Evolutionary conservation across 2,113 vertebrate species (phyloP), one percentile per base, ranked within the genome.

Genomic region (Panthera leo): DNA sequence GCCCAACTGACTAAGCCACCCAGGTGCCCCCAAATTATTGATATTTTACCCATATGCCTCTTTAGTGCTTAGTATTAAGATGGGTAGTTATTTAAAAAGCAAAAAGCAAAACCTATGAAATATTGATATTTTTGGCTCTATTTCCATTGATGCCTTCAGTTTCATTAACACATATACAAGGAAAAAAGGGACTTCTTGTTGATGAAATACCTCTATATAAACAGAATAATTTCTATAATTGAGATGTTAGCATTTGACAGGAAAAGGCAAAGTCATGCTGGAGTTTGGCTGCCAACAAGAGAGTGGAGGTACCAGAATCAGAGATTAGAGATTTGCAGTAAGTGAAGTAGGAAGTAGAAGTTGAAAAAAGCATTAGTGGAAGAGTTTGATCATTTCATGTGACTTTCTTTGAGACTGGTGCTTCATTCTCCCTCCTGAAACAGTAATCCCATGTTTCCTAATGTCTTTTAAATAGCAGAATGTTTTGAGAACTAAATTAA

Each of bases 61-160:
- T 70, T 94, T 61, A 61, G 13, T 31, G 58, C 29, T 92, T 95
- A 25, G 31, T 85, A 73, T 61, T 91, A 88, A 85, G 16, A 48
- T 29, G 80, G 13, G 93, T 48, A 55, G n/a, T 83, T 91, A 55
- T 25, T 93, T 78, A 48, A 68, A 68, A 87, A 76, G 8, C 12
- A 68, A 86, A 76, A 71, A 18, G 11, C 21, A 80, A 25, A 68
- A 82, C 3, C 1, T 68, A 29, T 53, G 8, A 21, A 85, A 42
- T 63, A n/a, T 6, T 42, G 14, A 51, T 90, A 25, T 63, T 39
- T 65, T 83, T 51, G 36, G 10, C 3, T 19, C 15, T 65, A 5
- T 76, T 94, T 93, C 14, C 2, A 19, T 9, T 29, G n/a, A 15
- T 76, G 5, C 61, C 12, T 73, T 84, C 9, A 39, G 7, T 67